A percentile compares a stretch with the other conserved stretches of the same genome.
Evolutionary conservation across 1,140 invertebrate species (phyloP).

Genomic region (Leguminivora glycinivorella): DNA sequence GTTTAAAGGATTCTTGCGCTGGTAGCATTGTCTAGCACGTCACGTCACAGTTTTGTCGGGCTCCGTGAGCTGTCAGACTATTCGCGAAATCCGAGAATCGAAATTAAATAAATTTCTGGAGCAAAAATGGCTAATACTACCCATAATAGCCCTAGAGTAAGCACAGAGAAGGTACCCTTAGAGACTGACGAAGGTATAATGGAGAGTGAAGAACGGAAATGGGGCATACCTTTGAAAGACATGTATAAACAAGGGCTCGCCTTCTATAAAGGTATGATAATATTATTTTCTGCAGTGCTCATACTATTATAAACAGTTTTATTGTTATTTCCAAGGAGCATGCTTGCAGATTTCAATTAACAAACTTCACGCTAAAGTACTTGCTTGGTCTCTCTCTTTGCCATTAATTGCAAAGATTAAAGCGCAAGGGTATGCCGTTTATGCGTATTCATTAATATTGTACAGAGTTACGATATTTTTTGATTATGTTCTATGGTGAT

Average conservation of each 20-base stretch:
- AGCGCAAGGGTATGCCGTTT: background rate
- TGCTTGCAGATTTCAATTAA: background rate
- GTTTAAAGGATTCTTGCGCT: too few relatives aligned
- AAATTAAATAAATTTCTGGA: slow-evolving; percentile 7
- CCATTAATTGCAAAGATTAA: background rate
- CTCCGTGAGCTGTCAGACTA: background rate
- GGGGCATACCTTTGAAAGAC: slow-evolving; percentile 86
- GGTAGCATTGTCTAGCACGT: background rate
- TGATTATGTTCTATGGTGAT: too few relatives aligned
- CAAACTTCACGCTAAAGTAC: background rate
- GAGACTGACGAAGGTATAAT: slow-evolving; percentile 76
- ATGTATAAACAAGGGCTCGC: slow-evolving; percentile 91
- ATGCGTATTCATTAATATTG: too few relatives aligned
- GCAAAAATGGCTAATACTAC: slow-evolving; percentile 54
- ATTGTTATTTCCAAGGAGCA: background rate
- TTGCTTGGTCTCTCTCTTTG: background rate
- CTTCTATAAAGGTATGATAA: slow-evolving; percentile 89
- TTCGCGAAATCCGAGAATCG: slow-evolving; percentile 22
- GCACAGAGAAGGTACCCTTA: slow-evolving; percentile 68
- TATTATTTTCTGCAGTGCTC: slow-evolving; percentile 26
- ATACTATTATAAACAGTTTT: background rate
- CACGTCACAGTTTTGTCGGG: background rate
- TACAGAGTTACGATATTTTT: too few relatives aligned
- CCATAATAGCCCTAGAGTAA: slow-evolving; percentile 62
- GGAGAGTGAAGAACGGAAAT: slow-evolving; percentile 77